Conservation (phyloP, 2,797 vertebrate genomes). For the Onychomys leucogaster region DNA sequence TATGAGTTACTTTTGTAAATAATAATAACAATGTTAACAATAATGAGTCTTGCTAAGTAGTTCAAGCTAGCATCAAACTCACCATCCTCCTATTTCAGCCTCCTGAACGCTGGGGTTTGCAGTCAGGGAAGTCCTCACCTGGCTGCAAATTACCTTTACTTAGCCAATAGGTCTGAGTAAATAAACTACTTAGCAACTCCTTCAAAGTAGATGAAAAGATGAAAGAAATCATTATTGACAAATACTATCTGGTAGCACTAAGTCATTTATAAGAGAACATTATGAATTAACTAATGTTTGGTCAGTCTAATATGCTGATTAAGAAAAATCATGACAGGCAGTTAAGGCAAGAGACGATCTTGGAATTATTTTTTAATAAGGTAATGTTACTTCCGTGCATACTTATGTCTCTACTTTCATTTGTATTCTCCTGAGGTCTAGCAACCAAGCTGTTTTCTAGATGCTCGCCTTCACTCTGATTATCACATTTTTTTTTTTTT, state of each 20-base stretch:
- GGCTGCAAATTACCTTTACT: constrained; percentile 2
- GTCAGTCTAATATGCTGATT: not conserved
- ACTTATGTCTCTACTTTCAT: not conserved
- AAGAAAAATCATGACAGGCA: not conserved
- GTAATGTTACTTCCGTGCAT: not conserved
- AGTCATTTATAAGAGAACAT: not conserved
- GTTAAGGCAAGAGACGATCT: not conserved
- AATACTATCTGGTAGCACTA: not conserved
- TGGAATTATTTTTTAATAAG: not conserved
- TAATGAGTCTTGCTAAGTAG: not conserved
- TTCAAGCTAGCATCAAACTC: not conserved
- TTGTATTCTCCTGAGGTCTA: not conserved
- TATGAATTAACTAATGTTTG: constrained; percentile 20
- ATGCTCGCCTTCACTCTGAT: not conserved
- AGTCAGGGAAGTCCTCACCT: not conserved
- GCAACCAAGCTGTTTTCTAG: not conserved
- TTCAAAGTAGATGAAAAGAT: constrained; percentile 7
- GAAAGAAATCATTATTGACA: not conserved
- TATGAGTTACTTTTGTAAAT: not conserved
- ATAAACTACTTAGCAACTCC: not conserved
- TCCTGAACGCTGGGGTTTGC: not conserved
- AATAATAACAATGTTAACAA: not conserved
- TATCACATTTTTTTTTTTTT: too few relatives aligned
- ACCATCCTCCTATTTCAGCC: not conserved
- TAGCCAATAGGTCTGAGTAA: not conserved